Evolutionary conservation across 1,140 invertebrate genomes (phyloP), one percentile per base, ranked within the genome.

Genomic region (Bombus vancouverensis): DNA sequence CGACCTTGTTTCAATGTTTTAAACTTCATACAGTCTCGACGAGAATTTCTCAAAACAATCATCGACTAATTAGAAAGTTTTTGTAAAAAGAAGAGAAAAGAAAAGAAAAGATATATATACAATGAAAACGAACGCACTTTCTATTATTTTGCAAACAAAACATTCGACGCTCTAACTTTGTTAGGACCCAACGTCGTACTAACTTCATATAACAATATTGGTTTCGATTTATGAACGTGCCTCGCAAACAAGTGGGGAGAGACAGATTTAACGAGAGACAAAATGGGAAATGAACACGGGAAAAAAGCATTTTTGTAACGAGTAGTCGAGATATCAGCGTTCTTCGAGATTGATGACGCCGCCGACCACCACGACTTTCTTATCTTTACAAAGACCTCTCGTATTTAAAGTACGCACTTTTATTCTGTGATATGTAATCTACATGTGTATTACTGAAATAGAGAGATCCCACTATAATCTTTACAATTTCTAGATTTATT

Each of bases 11-110:
- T 73, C 65, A 86, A 73, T 82, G 59, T 59, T n/a, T 71, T 66
- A 74, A 91, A 75, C 84, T 47, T 89, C 91, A 88, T 90, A 71
- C 85, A 92, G 57, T 80, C 72, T 76, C 42, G 70, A 74, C 66
- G 68, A 22, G 39, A 62, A 76, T 65, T 42, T 78, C 83, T 59
- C 32, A 42, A 81, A 86, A 87, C 66, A 66, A 76, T 90, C 92
- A 93, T 92, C 73, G 91, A 92, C 87, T 53, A 85, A 74, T n/a
- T 12, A 47, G 75, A 18, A 77, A 18, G 15, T 59, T 18, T 9
- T 62, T 25, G 10, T 2, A 3, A 5, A n/a, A 62, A n/a, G 12
- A 62, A 12, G 4, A 62, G 12, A 5, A 22, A 66, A 32, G 2
- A 32, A 34, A 32, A 66, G 2, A 32, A 34, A 32, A 66, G 8